Evolutionary conservation across 2,113 vertebrate species (phyloP), one percentile per base, ranked within the genome.

Genomic region (Tychaedon coryphoeus): DNA sequence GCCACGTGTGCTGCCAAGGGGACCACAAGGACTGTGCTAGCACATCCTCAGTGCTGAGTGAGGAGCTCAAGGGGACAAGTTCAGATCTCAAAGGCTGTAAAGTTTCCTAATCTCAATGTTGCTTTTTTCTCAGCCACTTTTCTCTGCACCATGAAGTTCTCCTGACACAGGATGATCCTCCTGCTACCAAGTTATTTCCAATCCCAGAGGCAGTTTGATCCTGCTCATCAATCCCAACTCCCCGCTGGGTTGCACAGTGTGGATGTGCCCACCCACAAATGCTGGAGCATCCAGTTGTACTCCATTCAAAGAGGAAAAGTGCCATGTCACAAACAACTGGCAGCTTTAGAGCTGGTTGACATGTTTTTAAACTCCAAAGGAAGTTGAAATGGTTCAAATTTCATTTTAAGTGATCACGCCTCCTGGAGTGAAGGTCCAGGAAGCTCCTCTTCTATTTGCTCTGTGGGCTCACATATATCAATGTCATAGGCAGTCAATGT

Each of bases 221-320:
- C 64, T 14, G 7, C 18, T 69, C 45, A 9, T 28, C 4, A 0
- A 24, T 33, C 28, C 65, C 65, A 62, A n/a, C 29, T 14, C 40
- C 24, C 0, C 2, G 4, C 48, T 72, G 43, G 13, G 14, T 6
- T 50, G 58, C 29, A 33, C 2, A 0, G 5, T 40, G 23, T 26
- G 72, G 48, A 76, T 4, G 2, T 42, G n/a, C 6, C 36, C 47
- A 17, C 48, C 17, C 17, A 8, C 3, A 34, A 42, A 40, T 5
- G 12, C 33, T 40, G 38, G 54, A 38, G 34, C 40, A 51, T 25
- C 38, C 45, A 48, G 14, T 24, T 76, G 12, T 43, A 50, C 54
- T 77, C 62, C 47, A 11, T n/a, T 76, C 45, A 33, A 43, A 42
- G 29, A 50, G 36, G 29, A 29, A 31, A 88, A 33, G 13, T 28